Conservation (phyloP, 2,113 vertebrate species). For the Irena cyanogastra region DNA sequence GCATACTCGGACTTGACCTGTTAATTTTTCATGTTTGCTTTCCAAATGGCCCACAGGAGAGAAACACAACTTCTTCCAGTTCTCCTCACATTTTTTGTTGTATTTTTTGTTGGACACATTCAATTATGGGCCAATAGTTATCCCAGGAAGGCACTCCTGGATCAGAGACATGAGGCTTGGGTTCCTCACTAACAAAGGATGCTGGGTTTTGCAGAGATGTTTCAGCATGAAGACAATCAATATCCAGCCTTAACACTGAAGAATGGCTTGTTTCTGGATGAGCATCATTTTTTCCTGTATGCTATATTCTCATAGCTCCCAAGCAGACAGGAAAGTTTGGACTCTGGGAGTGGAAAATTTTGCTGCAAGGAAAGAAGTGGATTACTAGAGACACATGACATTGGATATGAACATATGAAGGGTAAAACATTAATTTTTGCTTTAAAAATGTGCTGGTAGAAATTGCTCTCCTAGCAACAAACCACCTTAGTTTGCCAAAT, state of each 20-base stretch:
- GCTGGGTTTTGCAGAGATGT: background rate
- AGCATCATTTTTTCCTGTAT: constrained; percentile 15
- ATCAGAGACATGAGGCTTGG: background rate
- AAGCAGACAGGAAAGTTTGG: constrained; percentile 38
- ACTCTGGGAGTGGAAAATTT: constrained; percentile 35
- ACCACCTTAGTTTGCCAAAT: background rate
- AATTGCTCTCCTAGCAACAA: constrained; percentile 40
- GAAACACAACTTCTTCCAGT: background rate
- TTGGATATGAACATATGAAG: background rate
- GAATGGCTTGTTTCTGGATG: background rate
- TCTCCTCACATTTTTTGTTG: background rate
- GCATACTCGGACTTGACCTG: background rate
- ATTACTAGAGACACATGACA: constrained; percentile 22
- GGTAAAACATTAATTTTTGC: background rate
- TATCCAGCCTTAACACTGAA: background rate
- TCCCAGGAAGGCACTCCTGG: background rate
- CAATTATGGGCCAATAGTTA: background rate
- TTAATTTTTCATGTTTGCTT: background rate
- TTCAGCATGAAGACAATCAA: background rate
- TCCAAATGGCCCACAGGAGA: background rate
- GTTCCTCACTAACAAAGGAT: background rate
- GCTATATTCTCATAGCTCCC: background rate
- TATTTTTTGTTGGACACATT: background rate
- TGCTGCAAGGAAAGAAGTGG: background rate
- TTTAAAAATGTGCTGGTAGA: constrained; percentile 17